phyloP scores from a whole-genome alignment of 30 jellyfish, hydroid and myxozoan species.

The Cassiopea andromeda region DNA sequence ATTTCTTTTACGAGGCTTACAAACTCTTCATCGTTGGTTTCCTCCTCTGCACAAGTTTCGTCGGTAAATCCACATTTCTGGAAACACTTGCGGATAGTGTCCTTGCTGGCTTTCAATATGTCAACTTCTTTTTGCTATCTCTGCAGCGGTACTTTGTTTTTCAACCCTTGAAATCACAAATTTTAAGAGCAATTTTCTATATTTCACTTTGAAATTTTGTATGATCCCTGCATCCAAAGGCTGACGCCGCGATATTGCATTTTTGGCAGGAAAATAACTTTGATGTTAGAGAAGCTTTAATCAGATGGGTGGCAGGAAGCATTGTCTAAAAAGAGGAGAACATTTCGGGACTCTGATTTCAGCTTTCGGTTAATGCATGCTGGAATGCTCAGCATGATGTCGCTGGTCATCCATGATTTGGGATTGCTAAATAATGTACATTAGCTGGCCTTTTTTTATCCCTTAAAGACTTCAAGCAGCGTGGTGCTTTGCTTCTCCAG shows the following conservation, averaged over 20 bases:
- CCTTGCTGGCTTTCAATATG: background rate
- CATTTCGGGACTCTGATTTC: background rate
- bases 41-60: background rate
- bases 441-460: background rate
- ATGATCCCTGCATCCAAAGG: constrained; percentile 13
- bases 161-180: background rate
- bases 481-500: background rate
- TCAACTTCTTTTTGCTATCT: background rate
- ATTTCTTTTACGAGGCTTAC: background rate
- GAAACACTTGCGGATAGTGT: background rate
- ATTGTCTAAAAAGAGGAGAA: constrained; percentile 3
- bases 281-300: background rate
- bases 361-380: background rate
- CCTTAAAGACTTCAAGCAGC: background rate
- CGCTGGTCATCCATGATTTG: constrained; percentile 19
- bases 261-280: constrained; percentile 8
- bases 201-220: constrained; percentile 7
- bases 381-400: background rate
- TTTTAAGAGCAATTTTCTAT: background rate
- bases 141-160: background rate
- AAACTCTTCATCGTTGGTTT: background rate
- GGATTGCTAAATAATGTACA: constrained; percentile 7
- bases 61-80: background rate
- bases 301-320: background rate
- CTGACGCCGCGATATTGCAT: background rate